Evolutionary conservation across 2,113 vertebrate genomes (phyloP).

Genomic region (Gymnocephalus cernua): DNA sequence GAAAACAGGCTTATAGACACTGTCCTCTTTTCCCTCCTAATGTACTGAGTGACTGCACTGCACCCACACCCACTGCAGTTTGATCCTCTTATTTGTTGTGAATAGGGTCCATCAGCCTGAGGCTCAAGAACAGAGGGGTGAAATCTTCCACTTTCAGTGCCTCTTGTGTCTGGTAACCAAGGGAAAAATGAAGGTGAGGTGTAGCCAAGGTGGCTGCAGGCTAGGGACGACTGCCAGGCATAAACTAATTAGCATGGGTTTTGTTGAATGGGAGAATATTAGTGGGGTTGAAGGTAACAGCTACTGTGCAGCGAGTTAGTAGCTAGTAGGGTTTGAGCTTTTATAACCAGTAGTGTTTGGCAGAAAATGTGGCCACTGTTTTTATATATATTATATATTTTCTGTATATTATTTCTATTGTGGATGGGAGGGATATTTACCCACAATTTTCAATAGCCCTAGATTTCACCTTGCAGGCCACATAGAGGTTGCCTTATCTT

Average conservation of each 20-base stretch:
- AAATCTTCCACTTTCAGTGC: conserved; percentile 66
- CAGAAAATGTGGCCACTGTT: neutral
- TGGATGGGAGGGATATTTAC: neutral
- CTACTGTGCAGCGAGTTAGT: conserved; percentile 14
- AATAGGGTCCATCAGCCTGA: conserved; percentile 67
- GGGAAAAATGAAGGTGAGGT: conserved; percentile 66
- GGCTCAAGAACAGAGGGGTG: conserved; percentile 51
- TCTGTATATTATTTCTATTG: neutral
- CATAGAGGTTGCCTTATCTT: neutral
- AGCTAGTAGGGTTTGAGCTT: neutral
- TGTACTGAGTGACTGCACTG: conserved; percentile 42
- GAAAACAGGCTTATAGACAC: conserved; percentile 39
- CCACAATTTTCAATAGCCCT: neutral
- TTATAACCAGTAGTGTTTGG: neutral
- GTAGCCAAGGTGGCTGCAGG: conserved; percentile 61
- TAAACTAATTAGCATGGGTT: conserved; percentile 62
- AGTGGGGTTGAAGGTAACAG: conserved; percentile 52
- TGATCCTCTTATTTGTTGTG: conserved; percentile 77
- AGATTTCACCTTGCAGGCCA: neutral
- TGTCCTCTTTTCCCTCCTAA: conserved; percentile 18
- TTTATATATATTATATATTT: neutral
- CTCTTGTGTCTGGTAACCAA: conserved; percentile 60
- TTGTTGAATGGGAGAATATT: conserved; percentile 52
- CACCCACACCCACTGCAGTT: conserved; percentile 47
- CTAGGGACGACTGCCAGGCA: conserved; percentile 51